Conservation (phyloP, 2,797 vertebrate genomes). For the Melanotaenia pygmaea region DNA sequence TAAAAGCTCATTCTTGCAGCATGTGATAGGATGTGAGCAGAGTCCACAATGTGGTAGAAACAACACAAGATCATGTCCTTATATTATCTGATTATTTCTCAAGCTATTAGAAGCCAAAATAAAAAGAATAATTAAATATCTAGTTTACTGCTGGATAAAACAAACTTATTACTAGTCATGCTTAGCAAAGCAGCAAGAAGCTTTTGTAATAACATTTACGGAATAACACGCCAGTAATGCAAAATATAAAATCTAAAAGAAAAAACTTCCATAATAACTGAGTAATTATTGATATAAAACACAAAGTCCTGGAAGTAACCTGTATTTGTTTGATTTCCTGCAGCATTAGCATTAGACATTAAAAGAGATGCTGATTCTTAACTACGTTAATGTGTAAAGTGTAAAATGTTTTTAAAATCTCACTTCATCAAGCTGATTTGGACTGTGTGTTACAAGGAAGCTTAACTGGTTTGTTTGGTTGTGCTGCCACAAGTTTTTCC, state of each 20-base stretch:
- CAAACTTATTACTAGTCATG: background rate
- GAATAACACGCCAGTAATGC: background rate
- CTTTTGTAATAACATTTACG: background rate
- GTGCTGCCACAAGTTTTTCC: background rate
- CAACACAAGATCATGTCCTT: too few species aligned
- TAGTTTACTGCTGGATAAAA: background rate
- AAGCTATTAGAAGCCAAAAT: too few species aligned
- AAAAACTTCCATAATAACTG: background rate
- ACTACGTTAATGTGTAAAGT: background rate
- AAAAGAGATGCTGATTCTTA: background rate
- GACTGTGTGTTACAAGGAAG: background rate
- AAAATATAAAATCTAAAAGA: background rate
- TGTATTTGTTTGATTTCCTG: too few species aligned
- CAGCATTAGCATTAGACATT: too few species aligned
- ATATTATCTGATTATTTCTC: too few species aligned
- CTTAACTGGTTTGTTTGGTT: background rate
- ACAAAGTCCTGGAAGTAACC: background rate
- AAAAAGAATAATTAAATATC: background rate
- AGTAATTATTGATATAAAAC: background rate
- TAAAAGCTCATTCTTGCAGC: constrained; percentile 23
- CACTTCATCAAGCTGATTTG: background rate
- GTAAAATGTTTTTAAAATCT: background rate
- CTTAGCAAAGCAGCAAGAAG: background rate
- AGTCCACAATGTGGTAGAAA: constrained; percentile 9
- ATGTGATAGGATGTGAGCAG: constrained; percentile 16